These are phyloP conservation scores for Emmelina monodactyla DNA, from an alignment of 2,888 invertebrate species.

Conservation along the genomic window DNA sequence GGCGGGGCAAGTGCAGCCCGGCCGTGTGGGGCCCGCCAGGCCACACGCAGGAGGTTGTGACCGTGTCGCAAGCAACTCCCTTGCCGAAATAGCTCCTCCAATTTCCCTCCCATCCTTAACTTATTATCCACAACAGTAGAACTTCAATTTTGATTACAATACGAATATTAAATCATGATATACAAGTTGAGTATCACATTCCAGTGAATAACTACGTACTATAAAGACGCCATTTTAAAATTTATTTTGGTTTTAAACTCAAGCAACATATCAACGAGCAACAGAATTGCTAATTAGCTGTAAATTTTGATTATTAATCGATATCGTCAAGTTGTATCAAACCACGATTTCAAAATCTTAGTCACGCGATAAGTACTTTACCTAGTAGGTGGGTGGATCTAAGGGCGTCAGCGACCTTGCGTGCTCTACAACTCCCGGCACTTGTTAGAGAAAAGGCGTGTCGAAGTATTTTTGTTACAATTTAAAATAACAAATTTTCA, in stretches of 20 bases:
- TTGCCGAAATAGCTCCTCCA: constrained; percentile 38
- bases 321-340: too few species aligned
- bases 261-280: too few species aligned
- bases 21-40: constrained; percentile 67
- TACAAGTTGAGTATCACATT: too few species aligned
- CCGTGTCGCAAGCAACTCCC: constrained; percentile 64
- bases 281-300: too few species aligned
- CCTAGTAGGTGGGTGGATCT: constrained; percentile 64
- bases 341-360: constrained; percentile 46
- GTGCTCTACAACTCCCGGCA: constrained; percentile 62
- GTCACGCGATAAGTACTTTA: constrained; percentile 61
- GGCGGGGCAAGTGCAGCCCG: constrained; percentile 63
- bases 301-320: too few species aligned
- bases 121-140: constrained; percentile 1
- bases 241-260: not conserved
- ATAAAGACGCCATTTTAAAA: constrained; percentile 1
- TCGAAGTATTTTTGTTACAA: constrained; percentile 49
- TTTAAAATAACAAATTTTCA: too few species aligned
- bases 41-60: constrained; percentile 69
- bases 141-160: too few species aligned
- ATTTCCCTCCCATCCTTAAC: constrained; percentile 20
- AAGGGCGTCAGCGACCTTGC: constrained; percentile 64
- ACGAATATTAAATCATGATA: too few species aligned
- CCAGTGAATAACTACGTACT: not conserved
- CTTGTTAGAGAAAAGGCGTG: constrained; percentile 67